Evolutionary conservation across 2,797 vertebrate species (phyloP).

Genomic region (Glyptemys insculpta): DNA sequence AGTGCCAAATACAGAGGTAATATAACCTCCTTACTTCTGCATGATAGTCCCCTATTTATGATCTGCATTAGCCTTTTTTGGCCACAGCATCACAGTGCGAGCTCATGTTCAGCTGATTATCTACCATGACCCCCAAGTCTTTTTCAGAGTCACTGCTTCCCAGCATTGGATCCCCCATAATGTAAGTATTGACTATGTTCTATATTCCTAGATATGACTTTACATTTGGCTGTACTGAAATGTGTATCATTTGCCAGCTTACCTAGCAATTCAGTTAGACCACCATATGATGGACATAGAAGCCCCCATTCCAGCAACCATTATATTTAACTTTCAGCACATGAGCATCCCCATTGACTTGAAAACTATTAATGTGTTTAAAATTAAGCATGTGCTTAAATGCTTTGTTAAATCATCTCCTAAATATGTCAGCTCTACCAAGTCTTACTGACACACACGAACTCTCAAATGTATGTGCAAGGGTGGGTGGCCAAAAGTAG

Average conservation of each 20-base stretch:
- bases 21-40: background rate
- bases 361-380: background rate
- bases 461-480: background rate
- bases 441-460: background rate
- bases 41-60: background rate
- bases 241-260: background rate
- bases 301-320: background rate
- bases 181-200: background rate
- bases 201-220: background rate
- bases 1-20: background rate
- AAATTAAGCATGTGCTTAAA: background rate
- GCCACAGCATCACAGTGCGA: background rate
- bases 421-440: background rate
- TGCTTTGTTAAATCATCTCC: background rate
- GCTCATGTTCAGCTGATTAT: background rate
- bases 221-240: background rate
- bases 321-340: background rate
- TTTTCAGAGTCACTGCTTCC: background rate
- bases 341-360: background rate
- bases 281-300: background rate
- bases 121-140: background rate
- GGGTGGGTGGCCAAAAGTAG: fast-evolving
- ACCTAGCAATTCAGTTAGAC: background rate
- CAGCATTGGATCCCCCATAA: background rate
- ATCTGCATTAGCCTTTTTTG: background rate